Evolutionary conservation across 2,113 vertebrate genomes (phyloP).

Genomic region (Rissa tridactyla): DNA sequence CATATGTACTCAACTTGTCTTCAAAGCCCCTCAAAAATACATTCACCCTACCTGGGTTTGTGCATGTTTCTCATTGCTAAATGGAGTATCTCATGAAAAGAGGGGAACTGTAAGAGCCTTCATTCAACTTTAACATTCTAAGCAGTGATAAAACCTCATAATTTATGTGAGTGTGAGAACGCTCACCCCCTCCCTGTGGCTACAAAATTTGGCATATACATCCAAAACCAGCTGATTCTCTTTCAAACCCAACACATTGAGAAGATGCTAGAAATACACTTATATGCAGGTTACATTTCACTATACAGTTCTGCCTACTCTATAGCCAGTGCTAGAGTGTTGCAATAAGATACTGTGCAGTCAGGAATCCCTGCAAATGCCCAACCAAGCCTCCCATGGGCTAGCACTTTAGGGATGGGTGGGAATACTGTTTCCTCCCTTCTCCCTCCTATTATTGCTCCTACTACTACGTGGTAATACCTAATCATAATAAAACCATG

Average conservation of each 20-base stretch:
- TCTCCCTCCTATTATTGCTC: background rate
- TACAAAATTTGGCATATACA: background rate
- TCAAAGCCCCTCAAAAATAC: background rate
- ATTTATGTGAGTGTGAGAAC: background rate
- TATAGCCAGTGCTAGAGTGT: slow-evolving; percentile 4
- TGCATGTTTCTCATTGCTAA: background rate
- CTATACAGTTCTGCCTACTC: background rate
- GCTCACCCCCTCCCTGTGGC: background rate
- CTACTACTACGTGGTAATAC: background rate
- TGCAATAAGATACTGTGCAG: slow-evolving; percentile 7
- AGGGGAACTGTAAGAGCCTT: background rate
- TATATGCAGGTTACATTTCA: background rate
- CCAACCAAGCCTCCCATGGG: slow-evolving; percentile 19
- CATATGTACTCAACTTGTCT: background rate
- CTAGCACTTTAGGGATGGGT: slow-evolving; percentile 1
- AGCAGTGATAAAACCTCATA: background rate
- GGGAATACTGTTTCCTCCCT: background rate
- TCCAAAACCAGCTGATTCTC: background rate
- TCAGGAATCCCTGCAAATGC: slow-evolving; percentile 9
- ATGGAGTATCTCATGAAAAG: background rate
- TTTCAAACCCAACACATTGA: background rate
- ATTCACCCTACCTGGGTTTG: background rate
- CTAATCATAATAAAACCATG: background rate
- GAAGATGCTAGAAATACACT: slow-evolving; percentile 34
- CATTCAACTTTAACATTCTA: background rate